Evolutionary conservation across 2,888 invertebrate species (phyloP).

Genomic region (Isoperla grammatica): DNA sequence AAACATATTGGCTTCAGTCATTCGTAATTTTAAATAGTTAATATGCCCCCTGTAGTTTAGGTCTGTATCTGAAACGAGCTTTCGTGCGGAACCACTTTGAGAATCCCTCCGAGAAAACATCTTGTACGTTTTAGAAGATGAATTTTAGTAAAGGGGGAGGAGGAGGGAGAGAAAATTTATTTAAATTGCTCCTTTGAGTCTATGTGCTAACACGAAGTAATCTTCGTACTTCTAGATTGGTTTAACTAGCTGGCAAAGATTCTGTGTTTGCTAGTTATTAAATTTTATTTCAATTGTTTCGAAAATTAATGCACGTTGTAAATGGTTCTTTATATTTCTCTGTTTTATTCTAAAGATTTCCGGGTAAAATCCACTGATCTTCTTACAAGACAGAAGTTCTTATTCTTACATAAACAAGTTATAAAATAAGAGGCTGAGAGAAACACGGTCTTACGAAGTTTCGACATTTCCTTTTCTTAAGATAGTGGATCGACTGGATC

Average conservation of each 20-base stretch:
- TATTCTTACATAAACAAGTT: too few relatives aligned
- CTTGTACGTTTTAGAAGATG: slow-evolving; percentile 8
- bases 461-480: too few relatives aligned
- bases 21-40: slow-evolving; percentile 27
- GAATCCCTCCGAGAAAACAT: not conserved
- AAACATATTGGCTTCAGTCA: slow-evolving; percentile 25
- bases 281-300: not conserved
- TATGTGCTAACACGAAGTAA: slow-evolving; percentile 10
- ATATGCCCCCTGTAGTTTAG: slow-evolving; percentile 25
- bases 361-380: too few relatives aligned
- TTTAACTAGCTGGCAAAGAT: not conserved
- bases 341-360: too few relatives aligned
- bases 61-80: not conserved
- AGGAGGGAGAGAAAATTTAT: not conserved
- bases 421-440: too few relatives aligned
- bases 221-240: not conserved
- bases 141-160: not conserved
- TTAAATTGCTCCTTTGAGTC: slow-evolving; percentile 18
- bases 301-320: too few relatives aligned
- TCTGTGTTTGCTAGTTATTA: slow-evolving; percentile 11
- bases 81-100: not conserved
- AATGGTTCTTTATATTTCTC: too few relatives aligned
- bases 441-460: too few relatives aligned
- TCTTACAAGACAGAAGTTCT: too few relatives aligned
- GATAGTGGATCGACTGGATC: too few relatives aligned